Conservation (phyloP, 1,140 invertebrate species). For the Drosophila obscura region DNA sequence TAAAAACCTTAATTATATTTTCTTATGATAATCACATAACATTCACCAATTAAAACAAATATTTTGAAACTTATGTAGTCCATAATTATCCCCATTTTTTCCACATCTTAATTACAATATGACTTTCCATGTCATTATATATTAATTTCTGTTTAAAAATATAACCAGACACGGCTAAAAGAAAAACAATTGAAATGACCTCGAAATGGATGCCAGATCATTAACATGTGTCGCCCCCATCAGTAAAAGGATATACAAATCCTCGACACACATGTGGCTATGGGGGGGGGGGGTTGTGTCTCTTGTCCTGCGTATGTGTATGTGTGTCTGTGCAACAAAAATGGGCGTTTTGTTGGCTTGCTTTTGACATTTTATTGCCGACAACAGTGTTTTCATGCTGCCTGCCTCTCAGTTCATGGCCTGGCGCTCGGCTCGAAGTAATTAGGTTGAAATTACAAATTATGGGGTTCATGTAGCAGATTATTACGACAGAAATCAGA, state of each 20-base stretch:
- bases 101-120: constrained; percentile 7
- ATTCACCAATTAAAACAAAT: background rate
- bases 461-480: constrained; percentile 76
- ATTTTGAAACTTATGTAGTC: no score
- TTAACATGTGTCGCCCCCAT: constrained; percentile 61
- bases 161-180: background rate
- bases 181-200: constrained; percentile 68
- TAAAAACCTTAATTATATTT: no score
- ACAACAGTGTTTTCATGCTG: constrained; percentile 60
- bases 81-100: no score
- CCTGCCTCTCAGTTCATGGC: constrained; percentile 1
- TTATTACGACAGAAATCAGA: constrained; percentile 74
- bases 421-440: constrained; percentile 46
- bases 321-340: constrained; percentile 26
- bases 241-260: constrained; percentile 33
- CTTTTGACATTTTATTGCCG: constrained; percentile 70
- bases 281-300: constrained; percentile 50
- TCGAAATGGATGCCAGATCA: constrained; percentile 58
- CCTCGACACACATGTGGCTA: constrained; percentile 14
- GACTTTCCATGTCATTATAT: background rate
- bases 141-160: constrained; percentile 2
- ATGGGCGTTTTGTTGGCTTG: constrained; percentile 71
- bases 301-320: constrained; percentile 10
- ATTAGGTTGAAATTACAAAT: constrained; percentile 82
- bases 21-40: background rate